Base-by-base conservation (phyloP, 2,888 invertebrate species). In the Epirrhoe alternata region DNA sequence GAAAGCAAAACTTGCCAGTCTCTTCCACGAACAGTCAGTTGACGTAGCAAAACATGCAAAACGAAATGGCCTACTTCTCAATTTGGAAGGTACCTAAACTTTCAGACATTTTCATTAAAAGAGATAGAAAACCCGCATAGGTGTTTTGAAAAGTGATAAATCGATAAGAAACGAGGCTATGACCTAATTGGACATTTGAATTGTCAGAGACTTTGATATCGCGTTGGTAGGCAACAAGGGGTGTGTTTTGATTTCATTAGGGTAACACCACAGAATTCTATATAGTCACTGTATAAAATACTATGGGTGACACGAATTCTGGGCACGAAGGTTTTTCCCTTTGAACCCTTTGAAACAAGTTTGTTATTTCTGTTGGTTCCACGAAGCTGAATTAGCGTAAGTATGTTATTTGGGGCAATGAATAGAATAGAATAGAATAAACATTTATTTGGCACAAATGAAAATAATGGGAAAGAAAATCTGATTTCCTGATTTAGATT, bases 131-230 rank as follows among this genome's bases (percentile, higher is more conserved):
- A 47, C 16, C 47, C 14, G 47, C 6, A 47, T 16, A 16, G 7
- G 16, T 14, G 14, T 47, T 47, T 47, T 47, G 7, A 7, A 47
- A 47, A 16, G 47, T 16, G 47, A 49, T 30, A 7, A 55, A 71
- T 68, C 68, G 61, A 66, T 68, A 54, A 24, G 55, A 33, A 65
- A 65, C 62, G 63, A 64, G 68, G 67, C 62, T 64, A 59, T 12
- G 67, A 63, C 63, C 62, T 45, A 57, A 55, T 59, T 50, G 38
- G 16, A 53, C 42, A 51, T 55, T 60, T 59, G 45, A 53, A 54
- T 52, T 16, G 57, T 53, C 49, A 42, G 45, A 24, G 5, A 52
- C 51, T 24, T 49, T 64, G 51, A 17, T 59, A 60, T 55, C 7
- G n/a, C 35, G 63, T 33, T 52, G 63, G 52, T 38, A 52, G 52